Base-by-base conservation (phyloP, 2,888 invertebrate species). In the Argyresthia albistria region DNA sequence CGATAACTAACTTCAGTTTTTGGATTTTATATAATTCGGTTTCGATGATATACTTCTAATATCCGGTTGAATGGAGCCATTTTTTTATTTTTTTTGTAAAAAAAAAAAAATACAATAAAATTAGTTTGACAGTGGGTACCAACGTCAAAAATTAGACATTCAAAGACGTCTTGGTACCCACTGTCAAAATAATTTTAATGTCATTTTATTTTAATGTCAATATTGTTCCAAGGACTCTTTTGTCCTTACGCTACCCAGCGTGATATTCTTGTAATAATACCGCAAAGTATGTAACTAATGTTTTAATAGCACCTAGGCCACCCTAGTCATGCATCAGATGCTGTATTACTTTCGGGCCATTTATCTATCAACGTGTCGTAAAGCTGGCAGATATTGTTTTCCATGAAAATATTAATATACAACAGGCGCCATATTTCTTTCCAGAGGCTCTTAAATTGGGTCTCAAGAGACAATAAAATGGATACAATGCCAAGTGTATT, bases 401-500 rank as follows among this genome's bases (percentile, higher is more conserved):
- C 25, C 12, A 43, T 50, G 50, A 50, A 50, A 50, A 43, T 50
- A 50, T 50, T 50, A 50, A 50, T 43, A 50, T 43, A 50, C 50
- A 35, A 25, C 11, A 43, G 43, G 8, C 12, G 8, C 50, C 50
- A 50, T 50, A 43, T 50, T 50, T 50, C 50, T 50, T 50, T 43
- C 43, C 6, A 43, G 43, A 35, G 43, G 42, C 43, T 50, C 43
- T 50, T 42, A 12, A 43, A 50, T 50, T 35, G 35, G 11, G 8
- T 12, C 50, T 50, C 50, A 43, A 42, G 42, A 50, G 50, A 50
- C 50, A 43, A 50, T 35, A 43, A 47, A 43, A 50, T 42, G 50
- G 12, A 25, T 42, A 43, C 50, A 42, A 12, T n/a, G 47, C 35
- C 15, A 25, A 50, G 50, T 50, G 8, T 49, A 49, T 49, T 39